Percentiles rank a stretch among this genome's conserved stretches.
These are phyloP conservation scores for Cuniculus paca DNA, from an alignment of 2,797 vertebrate species.

Conservation along the genomic window DNA sequence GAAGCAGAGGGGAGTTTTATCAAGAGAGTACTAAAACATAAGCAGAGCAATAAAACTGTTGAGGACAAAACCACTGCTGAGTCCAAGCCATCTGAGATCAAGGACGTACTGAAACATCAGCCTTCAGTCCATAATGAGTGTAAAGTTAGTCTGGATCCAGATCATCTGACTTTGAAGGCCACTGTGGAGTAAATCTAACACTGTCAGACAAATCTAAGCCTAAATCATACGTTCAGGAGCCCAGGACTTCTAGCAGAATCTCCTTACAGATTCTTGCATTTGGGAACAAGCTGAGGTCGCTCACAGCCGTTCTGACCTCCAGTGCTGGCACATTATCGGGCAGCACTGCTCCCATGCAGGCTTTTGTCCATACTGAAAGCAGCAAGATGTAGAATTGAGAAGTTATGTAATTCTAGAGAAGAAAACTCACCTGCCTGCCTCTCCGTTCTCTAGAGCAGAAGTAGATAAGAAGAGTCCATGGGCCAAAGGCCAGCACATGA, in stretches of 20 bases:
- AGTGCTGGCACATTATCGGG: neutral
- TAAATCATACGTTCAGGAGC: neutral
- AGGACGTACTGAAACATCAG: neutral
- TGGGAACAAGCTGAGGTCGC: neutral
- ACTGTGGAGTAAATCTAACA: neutral
- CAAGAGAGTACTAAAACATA: neutral
- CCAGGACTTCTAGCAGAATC: neutral
- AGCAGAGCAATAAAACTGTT: neutral
- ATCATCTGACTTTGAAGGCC: neutral
- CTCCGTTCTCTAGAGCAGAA: neutral
- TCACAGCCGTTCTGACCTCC: neutral
- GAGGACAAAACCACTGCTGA: neutral
- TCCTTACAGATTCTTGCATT: neutral
- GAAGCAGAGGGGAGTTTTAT: neutral
- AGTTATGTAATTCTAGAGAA: neutral
- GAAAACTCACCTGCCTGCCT: neutral
- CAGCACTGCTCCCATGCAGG: neutral
- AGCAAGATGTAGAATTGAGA: conserved; percentile 21
- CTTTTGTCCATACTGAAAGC: neutral
- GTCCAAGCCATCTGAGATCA: neutral
- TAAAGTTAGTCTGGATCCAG: neutral
- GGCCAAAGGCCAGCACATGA: neutral
- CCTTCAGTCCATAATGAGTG: neutral
- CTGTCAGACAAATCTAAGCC: neutral
- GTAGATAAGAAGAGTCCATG: neutral